phyloP scores from a whole-genome alignment of 2,888 invertebrate genomes.

The Netelia virgata region DNA sequence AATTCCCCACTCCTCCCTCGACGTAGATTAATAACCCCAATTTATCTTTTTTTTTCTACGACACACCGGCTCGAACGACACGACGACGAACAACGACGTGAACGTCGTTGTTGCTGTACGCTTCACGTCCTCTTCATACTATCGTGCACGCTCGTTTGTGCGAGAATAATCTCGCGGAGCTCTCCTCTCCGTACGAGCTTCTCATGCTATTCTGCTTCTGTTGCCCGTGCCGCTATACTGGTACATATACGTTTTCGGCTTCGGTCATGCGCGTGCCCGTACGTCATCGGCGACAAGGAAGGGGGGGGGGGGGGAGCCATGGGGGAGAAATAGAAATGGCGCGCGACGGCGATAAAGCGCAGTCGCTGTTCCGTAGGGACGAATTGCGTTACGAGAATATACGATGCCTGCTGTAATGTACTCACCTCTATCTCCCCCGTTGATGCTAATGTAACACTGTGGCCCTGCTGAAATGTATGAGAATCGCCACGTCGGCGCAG shows the following conservation, averaged over 20 bases:
- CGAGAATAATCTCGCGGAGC: slow-evolving; percentile 20
- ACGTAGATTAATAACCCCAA: background rate
- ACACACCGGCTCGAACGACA: slow-evolving; percentile 14
- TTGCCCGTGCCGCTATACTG: slow-evolving; percentile 23
- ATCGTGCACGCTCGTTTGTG: slow-evolving; percentile 38
- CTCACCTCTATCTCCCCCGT: background rate
- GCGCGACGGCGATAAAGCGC: slow-evolving; percentile 45
- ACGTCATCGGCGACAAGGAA: background rate
- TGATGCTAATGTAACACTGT: background rate
- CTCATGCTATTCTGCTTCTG: slow-evolving; percentile 47
- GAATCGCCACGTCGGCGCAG: background rate
- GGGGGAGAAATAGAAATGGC: slow-evolving; percentile 19
- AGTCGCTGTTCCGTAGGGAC: slow-evolving; percentile 13
- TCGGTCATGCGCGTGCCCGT: slow-evolving; percentile 47
- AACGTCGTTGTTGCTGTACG: slow-evolving; percentile 48
- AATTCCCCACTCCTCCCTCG: background rate
- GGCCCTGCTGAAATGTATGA: background rate
- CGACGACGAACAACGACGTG: slow-evolving; percentile 27
- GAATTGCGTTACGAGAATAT: background rate
- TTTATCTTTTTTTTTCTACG: background rate
- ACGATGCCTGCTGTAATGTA: background rate
- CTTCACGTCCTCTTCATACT: slow-evolving; percentile 53
- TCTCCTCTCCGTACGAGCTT: slow-evolving; percentile 17
- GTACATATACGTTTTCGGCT: slow-evolving; percentile 15
- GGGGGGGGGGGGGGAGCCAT: slow-evolving; percentile 5